Evolutionary conservation across 1,140 invertebrate species (phyloP).

Genomic region (Zaprionus nigranus): DNA sequence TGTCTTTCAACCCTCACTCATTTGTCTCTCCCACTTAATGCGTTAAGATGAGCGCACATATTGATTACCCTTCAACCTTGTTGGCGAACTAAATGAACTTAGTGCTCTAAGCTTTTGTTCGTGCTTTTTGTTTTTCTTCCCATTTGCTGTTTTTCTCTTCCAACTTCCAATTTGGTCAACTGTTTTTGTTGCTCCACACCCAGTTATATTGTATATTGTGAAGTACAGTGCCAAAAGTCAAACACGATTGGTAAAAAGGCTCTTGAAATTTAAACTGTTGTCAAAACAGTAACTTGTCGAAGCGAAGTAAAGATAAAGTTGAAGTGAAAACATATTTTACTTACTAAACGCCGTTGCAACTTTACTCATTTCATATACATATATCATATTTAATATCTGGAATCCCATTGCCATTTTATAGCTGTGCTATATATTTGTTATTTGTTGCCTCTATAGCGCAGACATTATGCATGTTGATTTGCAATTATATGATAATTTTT

Average conservation of each 20-base stretch:
- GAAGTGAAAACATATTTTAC: too few relatives aligned
- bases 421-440: not conserved
- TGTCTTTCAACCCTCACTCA: constrained; percentile 6
- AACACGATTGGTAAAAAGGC: too few relatives aligned
- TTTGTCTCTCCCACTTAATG: not conserved
- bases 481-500: constrained; percentile 5
- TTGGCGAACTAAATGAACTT: constrained; percentile 14
- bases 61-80: constrained; percentile 41
- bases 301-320: too few relatives aligned
- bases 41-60: constrained; percentile 19
- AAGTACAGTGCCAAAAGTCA: not conserved
- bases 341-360: too few relatives aligned
- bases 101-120: constrained; percentile 17
- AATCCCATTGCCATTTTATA: not conserved
- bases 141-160: not conserved
- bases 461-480: constrained; percentile 6
- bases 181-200: not conserved
- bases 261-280: too few relatives aligned
- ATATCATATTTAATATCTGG: too few relatives aligned
- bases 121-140: not conserved
- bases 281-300: too few relatives aligned
- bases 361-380: too few relatives aligned
- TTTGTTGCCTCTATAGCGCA: not conserved
- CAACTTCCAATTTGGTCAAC: constrained; percentile 10
- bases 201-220: too few relatives aligned